Conservation (phyloP, 2,797 vertebrate genomes). For the Chromis chromis region DNA sequence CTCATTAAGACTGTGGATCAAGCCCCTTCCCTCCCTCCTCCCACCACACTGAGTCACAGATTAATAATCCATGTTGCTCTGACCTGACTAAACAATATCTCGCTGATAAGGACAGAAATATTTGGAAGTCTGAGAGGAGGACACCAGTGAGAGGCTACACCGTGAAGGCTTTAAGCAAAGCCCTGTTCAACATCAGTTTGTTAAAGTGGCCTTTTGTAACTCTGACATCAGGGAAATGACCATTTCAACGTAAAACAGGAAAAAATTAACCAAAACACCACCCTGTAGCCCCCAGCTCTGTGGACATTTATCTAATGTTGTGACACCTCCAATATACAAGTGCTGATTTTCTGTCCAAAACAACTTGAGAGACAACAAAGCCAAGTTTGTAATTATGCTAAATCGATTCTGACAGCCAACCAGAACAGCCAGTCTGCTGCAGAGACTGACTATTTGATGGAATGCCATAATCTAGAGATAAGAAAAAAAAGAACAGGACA, state of each 20-base stretch:
- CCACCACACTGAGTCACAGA: slow-evolving; percentile 20
- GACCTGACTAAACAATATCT: slow-evolving; percentile 26
- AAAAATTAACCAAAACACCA: slow-evolving; percentile 18
- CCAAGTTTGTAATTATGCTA: slow-evolving; percentile 8
- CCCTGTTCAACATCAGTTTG: slow-evolving; percentile 5
- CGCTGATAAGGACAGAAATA: slow-evolving; percentile 23
- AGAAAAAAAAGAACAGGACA: slow-evolving; percentile 15
- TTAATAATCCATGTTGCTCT: slow-evolving; percentile 25
- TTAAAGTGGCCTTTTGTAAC: slow-evolving; percentile 15
- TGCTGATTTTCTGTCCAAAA: slow-evolving; percentile 51
- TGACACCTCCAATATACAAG: slow-evolving; percentile 39
- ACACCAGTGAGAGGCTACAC: slow-evolving; percentile 11
- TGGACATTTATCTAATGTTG: slow-evolving; percentile 19
- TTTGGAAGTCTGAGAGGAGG: slow-evolving; percentile 37
- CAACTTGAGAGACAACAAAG: slow-evolving; percentile 26
- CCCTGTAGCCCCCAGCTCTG: slow-evolving; percentile 13
- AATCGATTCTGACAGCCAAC: slow-evolving; percentile 46
- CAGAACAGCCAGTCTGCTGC: slow-evolving; percentile 71
- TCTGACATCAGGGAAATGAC: slow-evolving; percentile 29
- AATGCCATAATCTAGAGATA: slow-evolving; percentile 42
- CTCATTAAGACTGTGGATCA: slow-evolving; percentile 62
- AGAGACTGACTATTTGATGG: slow-evolving; percentile 66
- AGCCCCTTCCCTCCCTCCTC: slow-evolving; percentile 15
- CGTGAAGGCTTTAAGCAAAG: slow-evolving; percentile 3
- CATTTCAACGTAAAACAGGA: not conserved